Conservation (phyloP, 2,797 vertebrate genomes). For the Pangasius macronema region DNA sequence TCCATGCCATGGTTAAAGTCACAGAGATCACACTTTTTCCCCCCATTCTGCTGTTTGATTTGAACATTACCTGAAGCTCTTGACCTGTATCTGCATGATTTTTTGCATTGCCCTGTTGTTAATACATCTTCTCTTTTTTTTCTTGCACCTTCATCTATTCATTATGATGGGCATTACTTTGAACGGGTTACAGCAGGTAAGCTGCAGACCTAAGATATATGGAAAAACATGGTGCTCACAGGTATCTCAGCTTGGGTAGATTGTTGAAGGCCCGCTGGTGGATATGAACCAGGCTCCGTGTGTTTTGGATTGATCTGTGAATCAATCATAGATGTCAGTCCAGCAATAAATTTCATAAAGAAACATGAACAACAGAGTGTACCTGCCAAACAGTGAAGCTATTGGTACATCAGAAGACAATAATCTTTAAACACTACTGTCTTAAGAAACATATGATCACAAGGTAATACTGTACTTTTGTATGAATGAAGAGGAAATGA, state of each 20-base stretch:
- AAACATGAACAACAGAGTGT: not conserved
- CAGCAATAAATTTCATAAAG: not conserved
- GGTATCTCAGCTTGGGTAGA: conserved; percentile 82
- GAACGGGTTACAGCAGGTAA: not conserved
- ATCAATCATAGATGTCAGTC: conserved; percentile 17
- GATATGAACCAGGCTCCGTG: conserved; percentile 78
- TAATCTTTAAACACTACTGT: not conserved
- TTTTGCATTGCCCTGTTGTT: not conserved
- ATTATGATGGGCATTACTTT: not conserved
- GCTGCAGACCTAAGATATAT: not conserved
- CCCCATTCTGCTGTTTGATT: not conserved
- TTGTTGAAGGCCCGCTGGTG: conserved; percentile 77
- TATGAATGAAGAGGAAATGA: not conserved
- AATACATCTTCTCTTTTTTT: not conserved
- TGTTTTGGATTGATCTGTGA: conserved; percentile 84
- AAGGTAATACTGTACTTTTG: not conserved
- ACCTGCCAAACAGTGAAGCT: not conserved
- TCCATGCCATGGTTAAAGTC: not conserved
- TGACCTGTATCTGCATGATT: not conserved
- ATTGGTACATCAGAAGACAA: not conserved
- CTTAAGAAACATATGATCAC: not conserved
- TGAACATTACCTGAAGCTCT: not conserved
- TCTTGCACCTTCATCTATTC: not conserved
- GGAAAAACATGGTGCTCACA: conserved; percentile 72
- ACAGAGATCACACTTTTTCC: not conserved